A percentile compares a stretch with the other conserved stretches of the same genome.
These are phyloP conservation scores for Oophaga pumilio DNA, from an alignment of 2,113 vertebrate genomes.

Conservation along the genomic window DNA sequence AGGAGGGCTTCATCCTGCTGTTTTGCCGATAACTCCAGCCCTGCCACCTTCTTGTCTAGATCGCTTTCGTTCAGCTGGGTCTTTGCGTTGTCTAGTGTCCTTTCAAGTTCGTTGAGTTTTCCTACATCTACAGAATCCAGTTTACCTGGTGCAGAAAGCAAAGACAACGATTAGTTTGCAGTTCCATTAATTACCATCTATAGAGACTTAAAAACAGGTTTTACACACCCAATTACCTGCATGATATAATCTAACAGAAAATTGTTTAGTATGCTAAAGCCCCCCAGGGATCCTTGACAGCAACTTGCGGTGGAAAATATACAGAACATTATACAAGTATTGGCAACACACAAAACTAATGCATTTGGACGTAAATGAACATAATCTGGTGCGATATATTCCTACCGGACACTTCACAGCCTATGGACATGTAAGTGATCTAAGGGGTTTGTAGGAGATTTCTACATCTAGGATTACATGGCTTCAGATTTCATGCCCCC, in stretches of 20 bases:
- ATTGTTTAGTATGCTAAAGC: background rate
- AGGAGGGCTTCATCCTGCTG: conserved; percentile 87
- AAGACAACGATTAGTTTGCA: conserved; percentile 40
- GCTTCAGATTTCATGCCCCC: too few species aligned
- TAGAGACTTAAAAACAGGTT: too few species aligned
- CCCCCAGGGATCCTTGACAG: background rate
- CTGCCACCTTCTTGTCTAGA: conserved; percentile 85
- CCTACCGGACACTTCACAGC: too few species aligned
- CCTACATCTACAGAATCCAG: conserved; percentile 92
- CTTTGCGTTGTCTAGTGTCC: conserved; percentile 84
- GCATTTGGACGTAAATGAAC: too few species aligned
- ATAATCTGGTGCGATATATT: too few species aligned
- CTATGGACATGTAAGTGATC: too few species aligned
- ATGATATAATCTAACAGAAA: background rate
- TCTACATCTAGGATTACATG: too few species aligned
- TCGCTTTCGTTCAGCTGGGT: conserved; percentile 83
- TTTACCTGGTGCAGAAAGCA: conserved; percentile 75
- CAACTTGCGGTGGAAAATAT: background rate
- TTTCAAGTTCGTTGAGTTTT: conserved; percentile 88
- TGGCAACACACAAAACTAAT: background rate
- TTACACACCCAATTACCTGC: background rate
- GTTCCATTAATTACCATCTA: background rate
- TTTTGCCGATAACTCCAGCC: conserved; percentile 83
- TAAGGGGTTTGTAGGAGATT: too few species aligned
- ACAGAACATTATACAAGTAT: background rate